Conservation (phyloP, 2,113 vertebrate species). For the Ciconia stormi region DNA sequence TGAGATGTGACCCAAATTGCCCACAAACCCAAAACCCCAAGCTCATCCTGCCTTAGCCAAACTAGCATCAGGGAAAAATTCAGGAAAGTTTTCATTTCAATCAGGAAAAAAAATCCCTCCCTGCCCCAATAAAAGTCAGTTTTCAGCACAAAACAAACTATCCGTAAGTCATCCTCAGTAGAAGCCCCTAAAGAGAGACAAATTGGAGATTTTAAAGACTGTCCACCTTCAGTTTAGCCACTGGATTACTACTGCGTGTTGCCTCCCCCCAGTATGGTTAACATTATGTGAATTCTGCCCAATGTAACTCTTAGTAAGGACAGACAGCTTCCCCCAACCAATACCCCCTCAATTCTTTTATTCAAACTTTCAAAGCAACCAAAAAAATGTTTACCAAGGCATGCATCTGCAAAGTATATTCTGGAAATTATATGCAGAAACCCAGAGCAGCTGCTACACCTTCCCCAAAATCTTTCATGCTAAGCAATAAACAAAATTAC, state of each 20-base stretch:
- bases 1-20: background rate
- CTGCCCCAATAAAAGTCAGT: background rate
- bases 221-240: background rate
- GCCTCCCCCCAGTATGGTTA: accelerated
- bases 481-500: background rate
- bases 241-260: background rate
- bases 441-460: background rate
- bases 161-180: background rate
- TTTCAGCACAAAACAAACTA: background rate
- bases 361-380: background rate
- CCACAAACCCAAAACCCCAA: background rate
- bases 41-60: background rate
- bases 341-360: background rate
- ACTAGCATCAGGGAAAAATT: background rate
- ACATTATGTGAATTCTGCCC: background rate
- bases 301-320: background rate
- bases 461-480: background rate
- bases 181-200: background rate
- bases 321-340: background rate
- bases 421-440: background rate
- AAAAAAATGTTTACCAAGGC: background rate
- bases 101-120: too few species aligned
- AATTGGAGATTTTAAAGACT: background rate
- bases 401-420: background rate
- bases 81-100: too few species aligned